Base-by-base conservation (phyloP, 2,113 vertebrate genomes). In the Rhabdomys dilectus region DNA sequence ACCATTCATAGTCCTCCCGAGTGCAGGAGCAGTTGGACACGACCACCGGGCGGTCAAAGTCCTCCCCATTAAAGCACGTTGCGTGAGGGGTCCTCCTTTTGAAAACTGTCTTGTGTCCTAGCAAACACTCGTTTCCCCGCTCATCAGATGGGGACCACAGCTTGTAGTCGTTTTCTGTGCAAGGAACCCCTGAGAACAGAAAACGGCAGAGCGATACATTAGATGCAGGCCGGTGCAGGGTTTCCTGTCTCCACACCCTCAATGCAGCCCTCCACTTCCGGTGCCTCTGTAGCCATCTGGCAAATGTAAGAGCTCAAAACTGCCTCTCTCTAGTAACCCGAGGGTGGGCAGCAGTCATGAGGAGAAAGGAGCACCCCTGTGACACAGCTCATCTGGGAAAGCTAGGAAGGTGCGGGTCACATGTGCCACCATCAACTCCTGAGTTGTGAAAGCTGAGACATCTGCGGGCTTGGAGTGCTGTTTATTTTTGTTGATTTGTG, bases 1-100 rank as follows among this genome's bases (percentile, higher is more conserved):
- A 99, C 99, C 99, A 99, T 97, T 99, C 99, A 73, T 99, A 99
- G 98, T 99, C 99, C 97, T 99, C 99, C 1, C 99, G 99, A 0
- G 99, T 99, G 97, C 99, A 99, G 60, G 99, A 99, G 98, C 99
- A 99, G 99, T 99, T 99, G 92, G 99, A 99, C 94, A 99, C 96
- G 29, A 98, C 99, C 96, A 99, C 98, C 0, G 99, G 99, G 56
- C 99, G 98, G 98, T 99, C 99, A 0, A 99, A 99, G 96, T 99
- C 99, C 87, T 99, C 99, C 9, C 99, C 99, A 0, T 99, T 99
- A 91, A 99, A 99, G 96, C 99, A 99, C 0, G 99, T 99, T 0
- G 99, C 99, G 0, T 99, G 99, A 9, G 99, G 99, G 0, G 99
- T 99, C 89, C 99, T 99, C 88, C 99, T 99, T 96, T 99, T 99